Base-by-base conservation (phyloP, 2,797 vertebrate species). In the Delichon dasypus region DNA sequence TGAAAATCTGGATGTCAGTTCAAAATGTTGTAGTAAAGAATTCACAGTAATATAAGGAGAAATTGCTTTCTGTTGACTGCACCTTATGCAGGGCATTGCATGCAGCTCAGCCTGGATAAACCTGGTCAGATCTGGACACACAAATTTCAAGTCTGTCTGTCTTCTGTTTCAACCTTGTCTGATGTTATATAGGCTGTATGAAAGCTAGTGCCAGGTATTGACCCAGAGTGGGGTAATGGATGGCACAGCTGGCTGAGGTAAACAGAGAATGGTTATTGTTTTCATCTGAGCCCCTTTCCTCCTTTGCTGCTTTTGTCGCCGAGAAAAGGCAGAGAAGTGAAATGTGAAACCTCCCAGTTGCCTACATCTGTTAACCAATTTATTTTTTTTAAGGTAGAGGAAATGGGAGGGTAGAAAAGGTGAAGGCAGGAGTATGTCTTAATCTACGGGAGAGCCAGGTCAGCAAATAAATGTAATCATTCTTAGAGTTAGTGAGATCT, bases 11-110 rank as follows among this genome's bases (percentile, higher is more conserved):
- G 79, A 93, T 95, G 84, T 89, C 96, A 90, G 68, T 93, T 93
- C 42, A 76, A 96, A 94, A 94, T 65, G 58, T 93, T 57, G 74
- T 64, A 95, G 94, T 95, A 94, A 97, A 97, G 97, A 97, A 97
- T 95, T 97, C 89, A 97, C 75, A 68, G 88, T 71, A 89, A 77
- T 73, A 67, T 92, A 95, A 71, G 82, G 48, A 96, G 76, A 95
- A 97, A 96, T 91, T 90, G 22, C 32, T 95, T 96, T 80, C 44
- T 89, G 80, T 93, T 95, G 78, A 91, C 79, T 94, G 57, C 67
- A 86, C 65, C 78, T 95, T 70, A 88, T 47, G 70, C 80, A 94
- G 75, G 88, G 62, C 48, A 62, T 19, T 88, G 75, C 65, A 73
- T 84, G 65, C 58, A 93, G 55, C 92, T 84, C 76, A 94, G 54